These are phyloP conservation scores for Syngnathus acus DNA, from an alignment of 2,797 vertebrate species.

Conservation along the genomic window DNA sequence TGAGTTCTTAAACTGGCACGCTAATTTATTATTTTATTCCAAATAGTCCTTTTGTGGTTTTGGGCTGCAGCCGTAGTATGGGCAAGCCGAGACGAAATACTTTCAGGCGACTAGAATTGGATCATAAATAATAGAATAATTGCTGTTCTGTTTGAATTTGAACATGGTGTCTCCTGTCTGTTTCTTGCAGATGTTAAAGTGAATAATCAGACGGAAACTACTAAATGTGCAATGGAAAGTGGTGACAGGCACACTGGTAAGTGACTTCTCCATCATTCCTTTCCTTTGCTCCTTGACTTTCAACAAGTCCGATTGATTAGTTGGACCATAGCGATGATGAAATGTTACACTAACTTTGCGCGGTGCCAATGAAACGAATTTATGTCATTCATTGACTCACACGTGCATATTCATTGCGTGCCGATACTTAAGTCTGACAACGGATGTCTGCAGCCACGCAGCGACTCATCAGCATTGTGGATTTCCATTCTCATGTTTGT, in stretches of 20 bases:
- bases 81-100: background rate
- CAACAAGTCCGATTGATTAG: background rate
- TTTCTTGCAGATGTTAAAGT: conserved; percentile 93
- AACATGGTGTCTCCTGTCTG: conserved; percentile 57
- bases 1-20: conserved; percentile 47
- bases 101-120: background rate
- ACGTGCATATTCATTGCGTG: background rate
- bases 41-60: background rate
- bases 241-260: conserved; percentile 88
- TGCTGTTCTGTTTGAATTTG: background rate
- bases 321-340: background rate
- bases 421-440: background rate
- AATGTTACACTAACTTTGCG: background rate
- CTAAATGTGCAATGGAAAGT: conserved; percentile 93
- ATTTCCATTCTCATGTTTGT: background rate
- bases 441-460: background rate
- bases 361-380: background rate
- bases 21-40: background rate
- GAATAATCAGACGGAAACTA: conserved; percentile 96
- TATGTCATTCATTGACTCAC: background rate
- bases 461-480: background rate
- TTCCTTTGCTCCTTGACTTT: background rate
- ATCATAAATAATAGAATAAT: background rate
- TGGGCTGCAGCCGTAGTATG: background rate
- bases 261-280: conserved; percentile 37